Evolutionary conservation across 2,797 vertebrate genomes (phyloP).

Genomic region (Cryptoprocta ferox): DNA sequence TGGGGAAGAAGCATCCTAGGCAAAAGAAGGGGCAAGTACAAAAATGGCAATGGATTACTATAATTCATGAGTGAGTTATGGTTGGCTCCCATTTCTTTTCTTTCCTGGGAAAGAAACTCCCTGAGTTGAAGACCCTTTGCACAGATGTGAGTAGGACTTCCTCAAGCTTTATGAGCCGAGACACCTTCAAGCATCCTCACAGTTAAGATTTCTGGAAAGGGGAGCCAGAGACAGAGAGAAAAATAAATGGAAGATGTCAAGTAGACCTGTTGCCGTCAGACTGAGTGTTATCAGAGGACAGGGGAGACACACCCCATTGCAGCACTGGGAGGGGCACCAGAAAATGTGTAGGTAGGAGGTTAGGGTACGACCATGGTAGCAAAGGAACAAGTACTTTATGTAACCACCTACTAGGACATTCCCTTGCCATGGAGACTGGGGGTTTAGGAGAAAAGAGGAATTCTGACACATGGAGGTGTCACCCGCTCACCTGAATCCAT

Average conservation of each 20-base stretch:
- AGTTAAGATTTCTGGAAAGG: not conserved
- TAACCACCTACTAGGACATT: not conserved
- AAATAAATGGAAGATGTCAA: not conserved
- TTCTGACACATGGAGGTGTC: not conserved
- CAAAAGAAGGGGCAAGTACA: not conserved
- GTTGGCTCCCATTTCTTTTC: not conserved
- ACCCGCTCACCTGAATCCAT: not conserved
- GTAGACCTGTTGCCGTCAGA: rapidly evolving
- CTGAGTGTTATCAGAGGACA: not conserved
- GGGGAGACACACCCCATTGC: not conserved
- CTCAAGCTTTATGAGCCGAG: rapidly evolving
- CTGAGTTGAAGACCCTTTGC: not conserved
- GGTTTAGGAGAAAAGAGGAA: not conserved
- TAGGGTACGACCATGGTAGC: rapidly evolving
- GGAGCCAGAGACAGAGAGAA: not conserved
- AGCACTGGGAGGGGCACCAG: not conserved
- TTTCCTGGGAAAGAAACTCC: too few relatives aligned
- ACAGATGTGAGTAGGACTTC: not conserved
- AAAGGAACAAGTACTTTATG: not conserved
- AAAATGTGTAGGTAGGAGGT: not conserved
- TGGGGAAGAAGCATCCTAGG: not conserved
- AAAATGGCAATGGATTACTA: too few relatives aligned
- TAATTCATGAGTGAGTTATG: rapidly evolving
- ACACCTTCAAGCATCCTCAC: not conserved
- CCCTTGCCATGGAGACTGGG: rapidly evolving